Base-by-base conservation (phyloP, 2,113 vertebrate genomes). In the rabbit (Oryctolagus cuniculus) region DNA sequence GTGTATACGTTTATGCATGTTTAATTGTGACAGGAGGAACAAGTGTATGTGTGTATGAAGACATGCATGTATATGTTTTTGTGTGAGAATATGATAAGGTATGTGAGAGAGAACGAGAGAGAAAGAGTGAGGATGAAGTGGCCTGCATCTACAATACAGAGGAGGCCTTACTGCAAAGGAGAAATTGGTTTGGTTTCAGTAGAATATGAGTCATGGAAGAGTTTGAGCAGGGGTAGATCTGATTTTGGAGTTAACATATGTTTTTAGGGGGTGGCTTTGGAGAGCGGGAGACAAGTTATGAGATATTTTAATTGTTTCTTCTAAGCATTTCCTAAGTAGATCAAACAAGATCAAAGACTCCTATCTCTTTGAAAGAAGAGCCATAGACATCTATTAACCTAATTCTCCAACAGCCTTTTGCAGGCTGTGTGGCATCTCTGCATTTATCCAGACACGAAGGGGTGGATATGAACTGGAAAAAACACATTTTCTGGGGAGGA, bases 271-370 rank as follows among this genome's bases (percentile, higher is more conserved):
- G 16, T 73, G 49, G 27, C 51, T 91, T 75, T 55, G 36, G 69
- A 74, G 64, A 53, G 22, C 24, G 80, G 49, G 67, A 89, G 55
- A 31, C 15, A 36, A 53, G 19, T 38, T 81, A 58, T 58, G 34
- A 69, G 38, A 21, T 58, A 81, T 75, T 90, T 88, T 90, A 79
- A 94, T 91, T 72, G 51, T 70, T 38, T 89, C 44, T 85, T 74
- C 27, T 66, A 84, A 94, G 44, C 15, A 80, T 91, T 93, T 95
- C 22, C 34, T 93, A 91, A 85, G 63, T 63, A 95, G 63, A 90
- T 73, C 55, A 88, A 95, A 31, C 44, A 77, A 93, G 31, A 90
- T 93, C 29, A 34, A 95, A 49, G 2, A 22, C 24, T 86, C 80
- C 78, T 1, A 25, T 66, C 82, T 90, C 63, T 86, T 38, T 64